Conservation (phyloP, 1,140 invertebrate species). For the Asbolus verrucosus region DNA sequence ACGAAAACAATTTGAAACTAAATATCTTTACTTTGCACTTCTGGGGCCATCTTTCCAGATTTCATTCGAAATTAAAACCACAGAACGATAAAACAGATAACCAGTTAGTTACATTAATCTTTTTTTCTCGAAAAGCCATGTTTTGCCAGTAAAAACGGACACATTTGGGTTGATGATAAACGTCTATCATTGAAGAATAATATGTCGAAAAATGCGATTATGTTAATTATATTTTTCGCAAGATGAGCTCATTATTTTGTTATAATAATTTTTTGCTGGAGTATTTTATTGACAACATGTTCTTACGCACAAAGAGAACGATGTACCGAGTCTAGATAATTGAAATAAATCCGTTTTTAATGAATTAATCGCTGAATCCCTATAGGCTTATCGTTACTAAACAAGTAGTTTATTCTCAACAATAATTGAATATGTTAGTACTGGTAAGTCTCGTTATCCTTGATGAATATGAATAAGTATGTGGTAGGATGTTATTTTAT, state of each 20-base stretch:
- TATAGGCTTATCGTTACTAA: constrained; percentile 33
- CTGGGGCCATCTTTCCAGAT: constrained; percentile 3
- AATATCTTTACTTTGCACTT: too few species aligned
- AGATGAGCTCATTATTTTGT: constrained; percentile 5
- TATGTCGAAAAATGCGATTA: constrained; percentile 29
- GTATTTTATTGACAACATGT: too few species aligned
- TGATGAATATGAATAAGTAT: constrained; percentile 37
- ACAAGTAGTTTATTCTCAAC: constrained; percentile 29
- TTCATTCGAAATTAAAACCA: neutral
- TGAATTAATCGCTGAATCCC: constrained; percentile 17
- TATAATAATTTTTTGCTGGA: neutral
- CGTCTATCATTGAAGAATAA: too few species aligned
- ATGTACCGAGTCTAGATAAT: constrained; percentile 30
- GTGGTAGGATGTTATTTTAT: constrained; percentile 36
- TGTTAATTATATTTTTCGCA: constrained; percentile 16
- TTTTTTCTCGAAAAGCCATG: constrained; percentile 14
- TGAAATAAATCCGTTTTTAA: constrained; percentile 41
- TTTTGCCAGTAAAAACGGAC: neutral
- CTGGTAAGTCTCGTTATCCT: constrained; percentile 31
- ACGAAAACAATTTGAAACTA: too few species aligned
- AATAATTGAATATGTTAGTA: constrained; percentile 23
- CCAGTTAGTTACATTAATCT: constrained; percentile 15
- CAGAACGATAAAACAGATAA: constrained; percentile 24
- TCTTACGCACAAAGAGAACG: too few species aligned
- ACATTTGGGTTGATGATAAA: constrained; percentile 20